Base-by-base conservation (phyloP, 2,113 vertebrate species). In the Apus apus region DNA sequence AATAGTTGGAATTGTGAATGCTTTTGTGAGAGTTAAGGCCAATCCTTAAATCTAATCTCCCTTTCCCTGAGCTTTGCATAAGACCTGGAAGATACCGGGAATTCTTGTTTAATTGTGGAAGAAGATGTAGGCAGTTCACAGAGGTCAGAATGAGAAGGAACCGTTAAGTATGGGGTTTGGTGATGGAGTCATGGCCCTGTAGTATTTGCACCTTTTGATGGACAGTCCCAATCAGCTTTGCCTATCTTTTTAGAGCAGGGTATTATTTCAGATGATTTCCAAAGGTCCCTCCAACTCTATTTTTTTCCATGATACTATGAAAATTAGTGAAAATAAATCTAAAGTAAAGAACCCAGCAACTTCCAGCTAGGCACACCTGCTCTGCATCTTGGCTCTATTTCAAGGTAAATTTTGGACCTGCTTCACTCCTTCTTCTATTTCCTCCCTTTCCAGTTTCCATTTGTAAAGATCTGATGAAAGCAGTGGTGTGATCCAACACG, bases 131-230 rank as follows among this genome's bases (percentile, higher is more conserved):
- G 21, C 7, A 62, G 67, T 64, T 67, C 26, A 36, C 36, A 91
- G 38, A 77, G 32, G 12, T 73, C n/a, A 66, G 15, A 30, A 20
- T 36, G 27, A 70, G 36, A 78, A 73, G 18, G 5, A 19, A 20
- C 13, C 13, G 11, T 34, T 64, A 53, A 46, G 19, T 48, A 13
- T 0, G 0, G 17, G 4, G 1, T 1, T 45, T 77, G 19, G 10
- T 83, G 30, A 32, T 50, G 22, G n/a, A 66, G 34, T 46, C 46
- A 46, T n/a, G 29, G 38, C 82, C 29, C 22, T 57, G 11, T 32
- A 66, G 51, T 80, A 51, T 2, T 61, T 77, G 11, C 1, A 50
- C 23, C 8, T 56, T 22, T 4, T 58, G 38, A 66, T 4, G 8
- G 17, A 38, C 4, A n/a, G 18, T 73, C 30, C 30, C 57, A 19